Evolutionary conservation across 2,888 invertebrate species (phyloP).

Genomic region (Campoplex nolae): DNA sequence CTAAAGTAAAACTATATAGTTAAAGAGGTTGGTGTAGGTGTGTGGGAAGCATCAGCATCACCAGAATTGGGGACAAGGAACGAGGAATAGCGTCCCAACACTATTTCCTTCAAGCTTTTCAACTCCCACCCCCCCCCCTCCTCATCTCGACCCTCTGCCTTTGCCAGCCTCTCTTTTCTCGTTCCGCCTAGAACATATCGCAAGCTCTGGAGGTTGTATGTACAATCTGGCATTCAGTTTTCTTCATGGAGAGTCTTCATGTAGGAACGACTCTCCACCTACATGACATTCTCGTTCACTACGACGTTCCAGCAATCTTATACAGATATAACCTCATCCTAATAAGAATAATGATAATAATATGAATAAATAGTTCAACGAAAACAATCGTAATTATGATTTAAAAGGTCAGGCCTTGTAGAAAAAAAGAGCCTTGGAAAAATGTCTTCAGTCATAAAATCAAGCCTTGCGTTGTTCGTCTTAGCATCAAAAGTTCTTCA

Average conservation of each 20-base stretch:
- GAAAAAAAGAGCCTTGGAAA: background rate
- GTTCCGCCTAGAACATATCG: slow-evolving; percentile 69
- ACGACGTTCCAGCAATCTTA: slow-evolving; percentile 8
- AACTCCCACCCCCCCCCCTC: slow-evolving; percentile 43
- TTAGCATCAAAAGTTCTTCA: slow-evolving; percentile 57
- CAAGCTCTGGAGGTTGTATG: slow-evolving; percentile 75
- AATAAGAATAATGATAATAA: background rate
- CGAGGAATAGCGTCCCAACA: slow-evolving; percentile 69
- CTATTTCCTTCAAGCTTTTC: slow-evolving; percentile 71
- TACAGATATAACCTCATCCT: background rate
- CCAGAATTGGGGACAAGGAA: slow-evolving; percentile 64
- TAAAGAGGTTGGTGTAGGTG: slow-evolving; percentile 28
- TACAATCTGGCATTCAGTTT: slow-evolving; percentile 77
- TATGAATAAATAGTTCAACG: background rate
- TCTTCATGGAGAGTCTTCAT: slow-evolving; percentile 81
- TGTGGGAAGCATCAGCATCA: slow-evolving; percentile 68
- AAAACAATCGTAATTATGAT: background rate
- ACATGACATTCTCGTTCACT: slow-evolving; percentile 77
- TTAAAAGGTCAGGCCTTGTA: background rate
- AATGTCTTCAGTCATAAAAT: background rate
- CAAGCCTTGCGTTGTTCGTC: background rate
- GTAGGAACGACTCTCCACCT: too few relatives aligned
- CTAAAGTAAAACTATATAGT: slow-evolving; percentile 68
- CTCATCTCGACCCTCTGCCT: background rate
- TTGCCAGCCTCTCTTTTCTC: slow-evolving; percentile 49